Base-by-base conservation (phyloP, 2,113 vertebrate genomes). In the Oceanodroma tethys region DNA sequence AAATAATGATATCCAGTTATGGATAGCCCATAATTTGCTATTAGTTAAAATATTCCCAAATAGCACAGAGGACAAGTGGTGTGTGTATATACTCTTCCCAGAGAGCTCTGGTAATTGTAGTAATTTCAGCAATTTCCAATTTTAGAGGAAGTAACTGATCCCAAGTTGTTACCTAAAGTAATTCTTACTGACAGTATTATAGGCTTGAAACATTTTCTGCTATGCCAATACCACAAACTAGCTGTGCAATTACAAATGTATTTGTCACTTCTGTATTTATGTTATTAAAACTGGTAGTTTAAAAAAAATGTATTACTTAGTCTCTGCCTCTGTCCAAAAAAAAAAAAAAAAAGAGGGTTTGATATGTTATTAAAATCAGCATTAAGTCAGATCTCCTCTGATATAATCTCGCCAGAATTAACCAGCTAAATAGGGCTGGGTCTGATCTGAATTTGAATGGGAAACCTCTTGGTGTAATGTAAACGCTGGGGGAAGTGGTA, bases 81-180 rank as follows among this genome's bases (percentile, higher is more conserved):
- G 10, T 40, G 38, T 80, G 55, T 55, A 50, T 53, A 22, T 50
- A 13, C 42, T 67, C 70, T 42, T 86, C 74, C 48, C 78, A 87
- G 58, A 72, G 16, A 82, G 40, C 66, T 89, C 47, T 76, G 48
- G 47, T 80, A 90, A 86, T 82, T 85, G 88, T 62, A 94, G 48
- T 76, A 59, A 93, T 94, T 95, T 93, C 66, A 86, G 84, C 42
- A 66, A 71, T 85, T 91, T 89, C 71, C 78, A 87, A 18, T 90
- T 88, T 95, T 85, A 82, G 62, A 80, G 78, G 78, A 93, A 91
- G 38, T n/a, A 85, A 76, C 71, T 88, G 70, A 87, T 95, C 58
- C n/a, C 38, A 90, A 63, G 47, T 55, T 68, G 95, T 90, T 91
- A 88, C 53, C 91, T 90, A 34, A 29, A 91, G 74, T 94, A 83